A percentile compares a stretch with the other conserved stretches of the same genome.
Conservation (phyloP, 92 coral and sea anemone species). For the Heteractis magnifica region DNA sequence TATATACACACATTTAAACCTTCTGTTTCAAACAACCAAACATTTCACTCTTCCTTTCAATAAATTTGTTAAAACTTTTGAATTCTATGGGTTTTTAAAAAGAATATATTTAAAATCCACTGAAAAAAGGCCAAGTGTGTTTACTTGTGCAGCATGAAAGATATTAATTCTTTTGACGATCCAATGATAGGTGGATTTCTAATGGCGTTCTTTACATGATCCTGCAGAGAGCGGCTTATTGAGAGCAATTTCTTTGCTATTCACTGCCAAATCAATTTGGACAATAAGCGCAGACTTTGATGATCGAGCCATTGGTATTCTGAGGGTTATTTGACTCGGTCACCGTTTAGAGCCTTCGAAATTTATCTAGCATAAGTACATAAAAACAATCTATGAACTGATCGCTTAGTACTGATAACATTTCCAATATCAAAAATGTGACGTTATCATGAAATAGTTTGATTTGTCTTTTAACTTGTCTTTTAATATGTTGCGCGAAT, state of each 20-base stretch:
- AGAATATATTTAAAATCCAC: background rate
- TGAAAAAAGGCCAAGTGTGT: background rate
- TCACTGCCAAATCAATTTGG: conserved; percentile 1
- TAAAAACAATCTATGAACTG: background rate
- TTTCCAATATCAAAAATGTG: background rate
- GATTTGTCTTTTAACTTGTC: background rate
- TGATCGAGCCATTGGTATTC: background rate
- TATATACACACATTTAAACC: background rate
- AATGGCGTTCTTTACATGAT: background rate
- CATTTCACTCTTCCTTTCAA: background rate
- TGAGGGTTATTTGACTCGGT: background rate
- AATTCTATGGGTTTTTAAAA: background rate
- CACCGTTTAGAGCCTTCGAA: background rate
- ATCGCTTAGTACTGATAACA: background rate
- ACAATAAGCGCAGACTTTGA: background rate
- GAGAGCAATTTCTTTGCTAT: background rate
- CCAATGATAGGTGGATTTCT: background rate
- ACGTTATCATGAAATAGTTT: background rate
- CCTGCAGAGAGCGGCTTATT: background rate
- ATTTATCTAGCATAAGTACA: background rate
- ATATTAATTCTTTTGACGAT: background rate
- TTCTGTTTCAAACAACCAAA: background rate
- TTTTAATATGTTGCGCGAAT: background rate
- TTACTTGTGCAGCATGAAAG: background rate
- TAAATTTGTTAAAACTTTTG: background rate